These are phyloP conservation scores for Hippocampus barbouri DNA, from an alignment of 2,113 vertebrate genomes.

Conservation along the genomic window DNA sequence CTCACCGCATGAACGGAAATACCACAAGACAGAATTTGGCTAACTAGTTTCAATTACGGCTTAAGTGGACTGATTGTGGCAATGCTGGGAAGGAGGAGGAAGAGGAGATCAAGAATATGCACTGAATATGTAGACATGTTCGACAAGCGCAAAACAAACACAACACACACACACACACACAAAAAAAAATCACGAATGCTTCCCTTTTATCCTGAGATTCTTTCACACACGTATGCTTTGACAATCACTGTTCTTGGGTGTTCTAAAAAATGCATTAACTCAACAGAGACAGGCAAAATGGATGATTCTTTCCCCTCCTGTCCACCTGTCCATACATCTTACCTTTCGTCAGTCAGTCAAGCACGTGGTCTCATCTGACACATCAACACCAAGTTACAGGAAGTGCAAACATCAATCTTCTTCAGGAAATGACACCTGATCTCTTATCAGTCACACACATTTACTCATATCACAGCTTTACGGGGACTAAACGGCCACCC, in stretches of 20 bases:
- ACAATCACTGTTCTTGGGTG: too few species aligned
- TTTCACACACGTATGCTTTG: too few species aligned
- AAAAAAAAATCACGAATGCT: too few species aligned
- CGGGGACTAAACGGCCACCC: neutral
- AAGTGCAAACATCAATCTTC: slow-evolving; percentile 60
- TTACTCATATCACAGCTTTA: neutral
- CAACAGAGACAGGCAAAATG: neutral
- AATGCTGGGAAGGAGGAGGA: neutral
- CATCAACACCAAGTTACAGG: slow-evolving; percentile 42
- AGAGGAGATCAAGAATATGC: neutral
- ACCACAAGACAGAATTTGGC: slow-evolving; percentile 17
- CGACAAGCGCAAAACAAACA: neutral
- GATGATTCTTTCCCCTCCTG: neutral
- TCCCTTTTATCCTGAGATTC: too few species aligned
- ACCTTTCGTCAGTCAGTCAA: neutral
- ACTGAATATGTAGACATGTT: neutral
- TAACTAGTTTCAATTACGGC: neutral
- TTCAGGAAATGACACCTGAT: slow-evolving; percentile 69
- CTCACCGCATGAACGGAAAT: slow-evolving; percentile 41
- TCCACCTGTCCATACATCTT: neutral
- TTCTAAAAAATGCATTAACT: neutral
- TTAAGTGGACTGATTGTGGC: slow-evolving; percentile 17
- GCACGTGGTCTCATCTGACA: slow-evolving; percentile 43
- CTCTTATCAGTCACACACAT: slow-evolving; percentile 12
- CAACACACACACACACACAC: too few species aligned